These are phyloP conservation scores for Periparus ater DNA, from an alignment of 2,797 vertebrate species.

Conservation along the genomic window DNA sequence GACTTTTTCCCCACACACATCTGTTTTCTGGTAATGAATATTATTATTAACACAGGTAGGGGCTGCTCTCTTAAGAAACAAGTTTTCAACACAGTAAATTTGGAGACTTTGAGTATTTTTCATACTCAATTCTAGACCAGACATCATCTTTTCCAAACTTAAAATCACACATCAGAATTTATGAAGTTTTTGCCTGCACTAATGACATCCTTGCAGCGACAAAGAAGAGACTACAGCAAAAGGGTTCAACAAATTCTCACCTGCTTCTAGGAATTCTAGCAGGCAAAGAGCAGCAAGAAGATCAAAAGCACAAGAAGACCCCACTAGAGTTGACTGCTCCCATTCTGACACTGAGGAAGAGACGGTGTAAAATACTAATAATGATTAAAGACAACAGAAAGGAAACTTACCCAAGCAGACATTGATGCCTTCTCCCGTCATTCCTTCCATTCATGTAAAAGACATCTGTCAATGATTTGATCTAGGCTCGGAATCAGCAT, in stretches of 20 bases:
- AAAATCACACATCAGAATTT: neutral
- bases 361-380: neutral
- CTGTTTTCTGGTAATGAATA: neutral
- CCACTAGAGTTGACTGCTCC: neutral
- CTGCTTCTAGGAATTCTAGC: neutral
- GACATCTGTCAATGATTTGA: conserved; percentile 7
- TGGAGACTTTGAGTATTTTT: neutral
- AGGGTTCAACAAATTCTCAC: neutral
- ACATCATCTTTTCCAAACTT: neutral
- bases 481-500: neutral
- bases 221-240: neutral
- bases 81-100: neutral
- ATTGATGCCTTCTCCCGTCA: conserved; percentile 5
- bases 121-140: neutral
- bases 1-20: neutral
- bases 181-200: neutral
- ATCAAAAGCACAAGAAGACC: neutral
- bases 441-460: conserved; percentile 30
- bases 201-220: neutral
- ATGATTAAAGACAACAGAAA: neutral
- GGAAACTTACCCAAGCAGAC: conserved; percentile 58
- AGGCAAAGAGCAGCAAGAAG: neutral
- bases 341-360: neutral
- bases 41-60: neutral
- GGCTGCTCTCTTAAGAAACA: neutral